Evolutionary conservation across 2,797 vertebrate genomes (phyloP).

Genomic region (Percopsis omiscomaycus): DNA sequence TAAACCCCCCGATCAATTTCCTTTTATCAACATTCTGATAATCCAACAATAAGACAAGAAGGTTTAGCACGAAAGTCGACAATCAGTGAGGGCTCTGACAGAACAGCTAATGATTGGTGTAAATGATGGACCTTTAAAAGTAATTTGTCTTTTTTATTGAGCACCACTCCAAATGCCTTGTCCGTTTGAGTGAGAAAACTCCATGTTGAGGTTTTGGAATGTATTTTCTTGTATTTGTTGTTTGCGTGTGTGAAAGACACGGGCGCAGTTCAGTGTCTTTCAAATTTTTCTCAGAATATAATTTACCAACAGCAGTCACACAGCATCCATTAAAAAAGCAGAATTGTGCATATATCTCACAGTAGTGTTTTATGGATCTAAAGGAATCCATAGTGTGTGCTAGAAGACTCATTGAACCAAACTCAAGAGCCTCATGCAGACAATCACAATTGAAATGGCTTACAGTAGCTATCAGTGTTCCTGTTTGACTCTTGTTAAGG

Average conservation of each 20-base stretch:
- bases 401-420: constrained; percentile 11
- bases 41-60: too few relatives aligned
- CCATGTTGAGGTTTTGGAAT: constrained; percentile 10
- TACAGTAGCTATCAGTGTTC: constrained; percentile 21
- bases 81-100: too few relatives aligned
- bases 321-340: constrained; percentile 1
- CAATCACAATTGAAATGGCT: not conserved
- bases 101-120: too few relatives aligned
- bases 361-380: not conserved
- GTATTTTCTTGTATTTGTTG: not conserved
- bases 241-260: constrained; percentile 10
- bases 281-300: constrained; percentile 18
- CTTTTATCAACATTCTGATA: too few relatives aligned
- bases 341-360: too few relatives aligned
- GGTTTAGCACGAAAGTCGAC: too few relatives aligned
- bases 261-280: too few relatives aligned
- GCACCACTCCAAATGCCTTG: not conserved
- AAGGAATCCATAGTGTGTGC: constrained; percentile 22
- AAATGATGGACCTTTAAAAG: too few relatives aligned
- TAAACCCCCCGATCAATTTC: too few relatives aligned
- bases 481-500: constrained; percentile 29
- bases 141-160: not conserved
- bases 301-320: constrained; percentile 39
- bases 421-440: constrained; percentile 34
- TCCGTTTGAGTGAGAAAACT: constrained; percentile 31